phyloP scores from a whole-genome alignment of 2,797 vertebrate genomes.

The Columba guinea region DNA sequence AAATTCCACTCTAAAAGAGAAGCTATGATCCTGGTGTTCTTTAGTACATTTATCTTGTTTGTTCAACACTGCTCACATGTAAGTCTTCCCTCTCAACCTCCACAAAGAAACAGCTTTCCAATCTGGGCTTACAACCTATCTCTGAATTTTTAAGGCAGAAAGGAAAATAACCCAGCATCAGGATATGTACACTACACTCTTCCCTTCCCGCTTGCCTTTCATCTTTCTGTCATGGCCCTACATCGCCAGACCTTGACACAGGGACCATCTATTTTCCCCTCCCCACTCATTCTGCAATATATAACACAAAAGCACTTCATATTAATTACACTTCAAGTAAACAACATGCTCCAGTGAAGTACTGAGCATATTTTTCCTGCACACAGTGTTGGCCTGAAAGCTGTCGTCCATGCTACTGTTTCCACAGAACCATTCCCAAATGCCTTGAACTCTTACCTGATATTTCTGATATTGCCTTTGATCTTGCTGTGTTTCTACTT shows the following conservation, averaged over 20 bases:
- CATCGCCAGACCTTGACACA: not conserved
- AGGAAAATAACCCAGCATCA: not conserved
- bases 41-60: not conserved
- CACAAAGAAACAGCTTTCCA: not conserved
- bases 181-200: not conserved
- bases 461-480: not conserved
- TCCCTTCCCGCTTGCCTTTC: not conserved
- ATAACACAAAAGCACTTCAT: not conserved
- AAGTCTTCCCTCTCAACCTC: not conserved
- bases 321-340: not conserved
- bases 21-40: not conserved
- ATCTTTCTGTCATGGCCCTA: not conserved
- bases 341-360: not conserved
- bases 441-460: conserved; percentile 18
- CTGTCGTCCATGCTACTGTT: not conserved
- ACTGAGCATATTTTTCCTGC: not conserved
- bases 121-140: not conserved
- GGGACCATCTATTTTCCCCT: not conserved
- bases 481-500: conserved; percentile 21
- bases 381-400: not conserved
- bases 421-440: conserved; percentile 6
- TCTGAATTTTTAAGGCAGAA: not conserved
- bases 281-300: not conserved
- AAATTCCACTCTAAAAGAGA: not conserved
- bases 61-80: not conserved